Base-by-base conservation (phyloP, 2,113 vertebrate species). In the Hydrolagus affinis region DNA sequence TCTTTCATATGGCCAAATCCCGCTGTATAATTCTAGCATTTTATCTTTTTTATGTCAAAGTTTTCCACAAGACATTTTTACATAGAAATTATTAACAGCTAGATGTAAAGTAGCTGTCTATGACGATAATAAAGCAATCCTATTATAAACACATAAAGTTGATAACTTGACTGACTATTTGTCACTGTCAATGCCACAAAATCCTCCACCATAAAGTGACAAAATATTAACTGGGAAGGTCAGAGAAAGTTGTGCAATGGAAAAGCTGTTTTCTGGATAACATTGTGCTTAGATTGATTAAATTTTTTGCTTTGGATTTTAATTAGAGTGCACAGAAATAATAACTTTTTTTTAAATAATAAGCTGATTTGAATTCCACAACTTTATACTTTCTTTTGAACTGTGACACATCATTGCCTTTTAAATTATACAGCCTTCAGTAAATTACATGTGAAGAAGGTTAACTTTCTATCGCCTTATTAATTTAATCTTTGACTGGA, bases 401-500 rank as follows among this genome's bases (percentile, higher is more conserved):
- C 28, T 30, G 62, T 68, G 17, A 28, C 23, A 28, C 25, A 21
- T 19, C 4, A 25, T 28, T 83, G 78, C 12, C n/a, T 66, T 80
- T 66, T 32, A 68, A 83, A 83, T 83, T 83, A 83, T 66, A 9
- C 17, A 32, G 28, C 0, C 2, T 83, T 83, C 11, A 83, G 25
- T 83, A 62, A 68, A 64, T 83, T 68, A 66, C 0, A 68, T 32
- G 17, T 68, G 62, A 28, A 68, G n/a, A 83, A 83, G 62, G 78
- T 66, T 83, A 83, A 28, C 15, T 32, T 83, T 68, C 60, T 83
- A 83, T 83, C 66, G 78, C 28, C 62, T 60, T 80, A 32, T 32
- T 66, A 83, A 66, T 83, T 83, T 83, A 83, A 83, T 83, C 78
- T 83, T 68, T 83, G 25, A 83, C 78, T 80, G 23, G 78, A 25